These are phyloP conservation scores for Gambusia affinis DNA, from an alignment of 2,113 vertebrate species.

Conservation along the genomic window DNA sequence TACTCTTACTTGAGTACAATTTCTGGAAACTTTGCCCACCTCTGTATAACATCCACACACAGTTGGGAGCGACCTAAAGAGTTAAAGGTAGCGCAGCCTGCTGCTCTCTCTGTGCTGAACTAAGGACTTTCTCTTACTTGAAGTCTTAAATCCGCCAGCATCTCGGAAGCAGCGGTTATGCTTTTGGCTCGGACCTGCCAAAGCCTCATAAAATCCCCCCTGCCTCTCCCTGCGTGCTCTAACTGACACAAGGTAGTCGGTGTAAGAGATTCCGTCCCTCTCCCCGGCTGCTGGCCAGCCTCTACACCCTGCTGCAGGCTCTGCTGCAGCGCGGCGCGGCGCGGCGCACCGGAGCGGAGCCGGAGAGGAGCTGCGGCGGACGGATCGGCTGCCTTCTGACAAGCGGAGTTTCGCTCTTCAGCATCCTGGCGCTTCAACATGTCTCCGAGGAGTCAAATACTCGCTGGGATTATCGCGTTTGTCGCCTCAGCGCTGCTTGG, in stretches of 20 bases:
- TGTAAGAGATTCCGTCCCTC: constrained; percentile 38
- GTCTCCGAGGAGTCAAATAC: constrained; percentile 38
- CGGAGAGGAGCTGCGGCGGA: constrained; percentile 37
- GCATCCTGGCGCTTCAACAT: constrained; percentile 50
- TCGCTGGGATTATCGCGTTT: constrained; percentile 54
- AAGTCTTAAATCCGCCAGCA: constrained; percentile 10
- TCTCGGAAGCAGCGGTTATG: constrained; percentile 14
- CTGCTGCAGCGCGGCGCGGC: constrained; percentile 33
- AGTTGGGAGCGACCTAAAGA: neutral
- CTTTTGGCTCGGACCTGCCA: constrained; percentile 25
- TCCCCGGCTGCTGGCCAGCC: constrained; percentile 10
- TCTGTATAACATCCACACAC: too few relatives aligned
- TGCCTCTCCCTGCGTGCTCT: constrained; percentile 10
- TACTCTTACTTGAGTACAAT: too few relatives aligned
- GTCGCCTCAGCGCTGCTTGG: constrained; percentile 47
- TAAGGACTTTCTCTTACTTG: constrained; percentile 12
- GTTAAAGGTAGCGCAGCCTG: constrained; percentile 7
- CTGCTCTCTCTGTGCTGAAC: constrained; percentile 11
- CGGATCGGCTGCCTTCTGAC: constrained; percentile 29
- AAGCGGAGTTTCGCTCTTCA: constrained; percentile 33
- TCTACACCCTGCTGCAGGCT: constrained; percentile 32
- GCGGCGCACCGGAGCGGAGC: constrained; percentile 48
- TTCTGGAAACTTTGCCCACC: too few relatives aligned
- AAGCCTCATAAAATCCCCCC: constrained; percentile 15
- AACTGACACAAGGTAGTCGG: constrained; percentile 39